phyloP scores from a whole-genome alignment of 2,888 invertebrate genomes.

The Synergus gifuensis region DNA sequence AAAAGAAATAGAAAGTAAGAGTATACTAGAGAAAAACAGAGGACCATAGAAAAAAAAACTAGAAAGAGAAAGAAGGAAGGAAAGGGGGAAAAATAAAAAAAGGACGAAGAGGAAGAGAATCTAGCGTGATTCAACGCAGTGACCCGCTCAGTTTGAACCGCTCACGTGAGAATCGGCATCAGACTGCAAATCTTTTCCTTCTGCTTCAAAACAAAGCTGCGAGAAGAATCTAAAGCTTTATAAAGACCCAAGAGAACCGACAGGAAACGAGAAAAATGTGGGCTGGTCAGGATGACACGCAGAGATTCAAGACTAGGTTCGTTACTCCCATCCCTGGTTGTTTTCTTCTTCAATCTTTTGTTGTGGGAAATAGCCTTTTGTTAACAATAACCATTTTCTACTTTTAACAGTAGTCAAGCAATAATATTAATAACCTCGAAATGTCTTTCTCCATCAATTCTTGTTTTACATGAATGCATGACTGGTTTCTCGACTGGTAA shows the following conservation, averaged over 20 bases:
- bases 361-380: not conserved
- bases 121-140: not conserved
- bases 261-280: slow-evolving; percentile 63
- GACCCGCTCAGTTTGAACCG: slow-evolving; percentile 1
- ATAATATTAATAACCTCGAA: slow-evolving; percentile 16
- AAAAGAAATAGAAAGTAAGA: slow-evolving; percentile 35
- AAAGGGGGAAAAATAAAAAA: slow-evolving; percentile 41
- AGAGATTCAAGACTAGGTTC: slow-evolving; percentile 73
- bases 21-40: not conserved
- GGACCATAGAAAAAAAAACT: not conserved
- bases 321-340: slow-evolving; percentile 42
- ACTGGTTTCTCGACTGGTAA: not conserved
- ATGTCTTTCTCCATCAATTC: slow-evolving; percentile 30
- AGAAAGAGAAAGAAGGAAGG: not conserved
- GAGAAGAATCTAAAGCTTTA: slow-evolving; percentile 3
- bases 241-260: not conserved
- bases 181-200: slow-evolving; percentile 33
- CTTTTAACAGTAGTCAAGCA: slow-evolving; percentile 29
- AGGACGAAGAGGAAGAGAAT: not conserved
- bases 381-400: slow-evolving; percentile 14
- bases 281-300: slow-evolving; percentile 74
- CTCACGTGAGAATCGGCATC: slow-evolving; percentile 38
- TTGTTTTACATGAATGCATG: not conserved
- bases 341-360: not conserved
- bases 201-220: slow-evolving; percentile 36